phyloP scores from a whole-genome alignment of 2,888 invertebrate genomes.

The Falcaria lacertinaria region DNA sequence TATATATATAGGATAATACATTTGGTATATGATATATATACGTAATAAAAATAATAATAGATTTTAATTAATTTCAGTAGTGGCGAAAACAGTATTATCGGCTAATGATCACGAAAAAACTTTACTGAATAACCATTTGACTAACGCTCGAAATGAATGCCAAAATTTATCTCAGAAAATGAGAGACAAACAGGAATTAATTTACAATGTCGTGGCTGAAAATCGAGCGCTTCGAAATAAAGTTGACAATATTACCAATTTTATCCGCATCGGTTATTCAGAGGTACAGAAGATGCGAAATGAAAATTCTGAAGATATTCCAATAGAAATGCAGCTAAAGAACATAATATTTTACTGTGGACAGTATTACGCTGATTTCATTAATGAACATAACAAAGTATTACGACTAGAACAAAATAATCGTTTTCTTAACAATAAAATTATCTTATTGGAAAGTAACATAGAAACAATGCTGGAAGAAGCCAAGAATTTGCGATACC shows the following conservation, averaged over 20 bases:
- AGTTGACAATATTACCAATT: conserved; percentile 29
- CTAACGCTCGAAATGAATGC: conserved; percentile 31
- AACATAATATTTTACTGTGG: conserved; percentile 45
- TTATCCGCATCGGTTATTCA: conserved; percentile 43
- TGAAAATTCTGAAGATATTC: conserved; percentile 23
- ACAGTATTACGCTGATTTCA: conserved; percentile 43
- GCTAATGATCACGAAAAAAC: conserved; percentile 39
- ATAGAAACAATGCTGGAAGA: conserved; percentile 31
- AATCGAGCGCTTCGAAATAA: conserved; percentile 33
- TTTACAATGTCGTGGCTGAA: conserved; percentile 28
- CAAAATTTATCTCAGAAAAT: conserved; percentile 29
- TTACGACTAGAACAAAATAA: conserved; percentile 42
- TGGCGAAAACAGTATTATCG: conserved; percentile 38
- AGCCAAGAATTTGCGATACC: conserved; percentile 27
- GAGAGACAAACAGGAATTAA: conserved; percentile 21
- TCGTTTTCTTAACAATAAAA: conserved; percentile 42
- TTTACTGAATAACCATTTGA: conserved; percentile 30
- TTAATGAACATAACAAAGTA: conserved; percentile 34
- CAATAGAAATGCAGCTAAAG: conserved; percentile 36
- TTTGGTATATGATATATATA: no score
- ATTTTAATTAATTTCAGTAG: conserved; percentile 28
- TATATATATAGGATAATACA: background rate
- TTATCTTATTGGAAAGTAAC: conserved; percentile 40
- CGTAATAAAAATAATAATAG: background rate
- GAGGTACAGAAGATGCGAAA: conserved; percentile 38